These are phyloP conservation scores for Amazona ochrocephala DNA, from an alignment of 2,797 vertebrate species.

Conservation along the genomic window DNA sequence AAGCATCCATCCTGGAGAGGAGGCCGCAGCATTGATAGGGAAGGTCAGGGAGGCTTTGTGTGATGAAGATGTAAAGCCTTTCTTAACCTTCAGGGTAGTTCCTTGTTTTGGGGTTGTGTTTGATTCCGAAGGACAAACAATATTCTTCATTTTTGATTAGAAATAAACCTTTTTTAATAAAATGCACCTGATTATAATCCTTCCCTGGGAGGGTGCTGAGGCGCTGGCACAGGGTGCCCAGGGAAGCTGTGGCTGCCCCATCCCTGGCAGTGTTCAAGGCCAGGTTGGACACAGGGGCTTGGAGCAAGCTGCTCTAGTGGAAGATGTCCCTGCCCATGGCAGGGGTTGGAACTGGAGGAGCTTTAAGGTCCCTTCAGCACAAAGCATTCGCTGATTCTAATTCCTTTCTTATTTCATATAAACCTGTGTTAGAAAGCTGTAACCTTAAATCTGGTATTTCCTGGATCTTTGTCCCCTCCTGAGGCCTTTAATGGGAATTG, in stretches of 20 bases:
- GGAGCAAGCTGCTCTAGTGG: background rate
- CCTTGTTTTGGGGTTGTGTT: background rate
- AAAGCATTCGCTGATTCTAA: background rate
- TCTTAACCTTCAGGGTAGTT: background rate
- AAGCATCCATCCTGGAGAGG: background rate
- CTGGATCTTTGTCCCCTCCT: fast-evolving
- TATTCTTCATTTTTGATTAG: background rate
- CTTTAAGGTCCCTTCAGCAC: background rate
- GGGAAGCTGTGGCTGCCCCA: background rate
- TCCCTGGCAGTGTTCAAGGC: background rate
- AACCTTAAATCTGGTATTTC: background rate
- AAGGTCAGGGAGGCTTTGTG: background rate
- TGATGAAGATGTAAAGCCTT: background rate
- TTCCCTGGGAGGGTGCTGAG: background rate
- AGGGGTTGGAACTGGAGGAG: fast-evolving
- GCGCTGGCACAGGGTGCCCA: too few species aligned
- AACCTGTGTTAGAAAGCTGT: background rate
- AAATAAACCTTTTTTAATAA: background rate
- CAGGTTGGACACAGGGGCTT: too few species aligned
- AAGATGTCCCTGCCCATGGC: background rate
- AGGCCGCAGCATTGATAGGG: background rate
- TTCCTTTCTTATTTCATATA: background rate
- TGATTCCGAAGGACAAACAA: background rate
- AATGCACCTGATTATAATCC: background rate
- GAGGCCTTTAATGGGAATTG: background rate